Base-by-base conservation (phyloP, 1,140 invertebrate species). In the Zaprionus nigranus region DNA sequence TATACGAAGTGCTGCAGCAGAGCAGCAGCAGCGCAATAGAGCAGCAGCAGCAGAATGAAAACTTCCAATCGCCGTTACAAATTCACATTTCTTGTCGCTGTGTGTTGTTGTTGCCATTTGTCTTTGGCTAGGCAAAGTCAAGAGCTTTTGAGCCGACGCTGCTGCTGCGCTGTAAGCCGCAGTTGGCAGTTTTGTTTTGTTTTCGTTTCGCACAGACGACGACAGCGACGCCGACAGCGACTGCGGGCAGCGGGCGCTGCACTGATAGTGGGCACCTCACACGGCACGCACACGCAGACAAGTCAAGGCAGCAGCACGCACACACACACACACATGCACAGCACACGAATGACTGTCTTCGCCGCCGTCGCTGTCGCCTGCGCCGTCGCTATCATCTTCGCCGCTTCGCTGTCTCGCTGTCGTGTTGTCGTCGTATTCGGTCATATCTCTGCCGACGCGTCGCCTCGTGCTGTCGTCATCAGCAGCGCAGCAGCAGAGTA, bases 401-500 rank as follows among this genome's bases (percentile, higher is more conserved):
- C 30, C 15, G 57, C 46, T 36, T 5, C 30, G 24, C 11, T 28
- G 51, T 36, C 62, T 74, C 68, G 73, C 73, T 63, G 80, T 83
- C 83, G 63, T 9, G 80, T 82, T 70, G 73, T 75, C 65, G 78
- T 90, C 84, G 84, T 88, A 88, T 88, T 88, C 81, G 84, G 84
- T 88, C 84, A 88, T 88, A 90, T 88, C 85, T 88, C 66, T 71
- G 81, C 74, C 67, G 66, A 68, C 61, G 60, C 68, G 71, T 68
- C 75, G 40, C n/a, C 7, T 46, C n/a, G 2, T 17, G 58, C 71
- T 74, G 76, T 78, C 76, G 76, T 67, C 58, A 75, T 75, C 72
- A 56, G 69, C 62, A 54, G 70, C 69, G 69, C 56, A 59, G 54
- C 56, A 49, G 54, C 46, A 56, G 66, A 56, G 66, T 36, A 28